phyloP scores from a whole-genome alignment of 2,888 invertebrate species.

The Drosophila vallismaia region DNA sequence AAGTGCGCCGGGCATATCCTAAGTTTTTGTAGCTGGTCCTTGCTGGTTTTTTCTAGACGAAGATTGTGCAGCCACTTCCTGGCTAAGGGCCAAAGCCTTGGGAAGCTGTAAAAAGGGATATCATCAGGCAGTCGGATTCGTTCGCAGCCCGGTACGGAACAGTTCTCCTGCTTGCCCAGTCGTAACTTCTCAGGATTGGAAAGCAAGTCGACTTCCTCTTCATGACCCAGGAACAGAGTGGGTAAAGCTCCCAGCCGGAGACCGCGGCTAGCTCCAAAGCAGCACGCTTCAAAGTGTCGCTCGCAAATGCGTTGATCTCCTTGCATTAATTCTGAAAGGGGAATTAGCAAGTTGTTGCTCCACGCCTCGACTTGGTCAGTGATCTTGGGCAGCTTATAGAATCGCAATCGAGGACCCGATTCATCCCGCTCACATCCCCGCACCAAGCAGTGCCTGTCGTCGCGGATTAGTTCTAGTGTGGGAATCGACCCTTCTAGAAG shows the following conservation, averaged over 20 bases:
- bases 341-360: constrained; percentile 66
- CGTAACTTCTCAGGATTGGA: constrained; percentile 59
- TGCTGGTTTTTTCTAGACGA: constrained; percentile 33
- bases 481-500: constrained; percentile 62
- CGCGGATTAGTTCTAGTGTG: constrained; percentile 40
- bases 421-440: constrained; percentile 42
- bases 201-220: constrained; percentile 39
- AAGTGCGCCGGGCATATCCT: constrained; percentile 69
- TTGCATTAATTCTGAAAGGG: constrained; percentile 1
- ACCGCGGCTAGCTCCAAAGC: constrained; percentile 42
- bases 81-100: constrained; percentile 46
- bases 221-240: constrained; percentile 70
- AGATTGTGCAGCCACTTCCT: constrained; percentile 71
- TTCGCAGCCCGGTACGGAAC: constrained; percentile 63
- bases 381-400: constrained; percentile 53
- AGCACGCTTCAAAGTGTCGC: constrained; percentile 72
- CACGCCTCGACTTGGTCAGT: constrained; percentile 52
- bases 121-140: constrained; percentile 27
- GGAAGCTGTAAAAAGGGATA: constrained; percentile 51
- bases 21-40: constrained; percentile 30
- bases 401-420: constrained; percentile 42
- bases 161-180: constrained; percentile 22
- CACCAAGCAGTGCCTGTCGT: constrained; percentile 51
- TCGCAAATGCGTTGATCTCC: constrained; percentile 65
- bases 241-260: constrained; percentile 63